Evolutionary conservation across 1,140 invertebrate genomes (phyloP).

Genomic region (Drosophila neocordata): DNA sequence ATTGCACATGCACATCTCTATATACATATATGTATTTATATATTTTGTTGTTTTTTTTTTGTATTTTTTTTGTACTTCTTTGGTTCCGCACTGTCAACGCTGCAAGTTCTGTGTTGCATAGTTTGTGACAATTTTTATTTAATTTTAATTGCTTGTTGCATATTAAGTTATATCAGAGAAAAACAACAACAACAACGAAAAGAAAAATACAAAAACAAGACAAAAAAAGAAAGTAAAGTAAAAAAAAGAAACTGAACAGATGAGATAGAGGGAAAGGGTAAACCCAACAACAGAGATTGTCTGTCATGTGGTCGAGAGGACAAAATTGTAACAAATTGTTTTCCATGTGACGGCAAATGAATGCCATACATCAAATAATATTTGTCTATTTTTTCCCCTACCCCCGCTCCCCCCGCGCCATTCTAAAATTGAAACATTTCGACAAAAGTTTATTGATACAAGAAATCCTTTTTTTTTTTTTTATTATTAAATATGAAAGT

Average conservation of each 20-base stretch:
- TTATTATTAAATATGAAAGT: too few relatives aligned
- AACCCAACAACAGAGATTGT: slow-evolving; percentile 25
- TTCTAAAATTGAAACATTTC: neutral
- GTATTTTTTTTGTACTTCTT: slow-evolving; percentile 13
- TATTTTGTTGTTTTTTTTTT: slow-evolving; percentile 33
- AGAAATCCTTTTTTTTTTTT: neutral
- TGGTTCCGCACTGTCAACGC: slow-evolving; percentile 34
- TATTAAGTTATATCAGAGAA: slow-evolving; percentile 70
- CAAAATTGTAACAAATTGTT: slow-evolving; percentile 18
- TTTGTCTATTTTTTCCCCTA: too few relatives aligned
- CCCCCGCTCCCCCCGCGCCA: too few relatives aligned
- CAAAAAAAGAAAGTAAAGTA: neutral
- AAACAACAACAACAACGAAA: slow-evolving; percentile 28
- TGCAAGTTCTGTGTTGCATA: slow-evolving; percentile 46
- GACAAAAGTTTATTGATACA: neutral
- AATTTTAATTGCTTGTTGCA: slow-evolving; percentile 78
- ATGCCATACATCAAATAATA: neutral
- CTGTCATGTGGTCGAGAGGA: slow-evolving; percentile 39
- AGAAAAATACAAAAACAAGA: neutral
- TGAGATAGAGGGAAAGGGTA: neutral
- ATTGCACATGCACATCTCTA: slow-evolving; percentile 32
- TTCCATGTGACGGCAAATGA: slow-evolving; percentile 13
- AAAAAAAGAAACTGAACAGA: too few relatives aligned
- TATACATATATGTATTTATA: slow-evolving; percentile 44
- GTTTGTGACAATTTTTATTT: slow-evolving; percentile 77